These are phyloP conservation scores for Potamarius usumacintae DNA, from an alignment of 2,113 vertebrate species.

Conservation along the genomic window DNA sequence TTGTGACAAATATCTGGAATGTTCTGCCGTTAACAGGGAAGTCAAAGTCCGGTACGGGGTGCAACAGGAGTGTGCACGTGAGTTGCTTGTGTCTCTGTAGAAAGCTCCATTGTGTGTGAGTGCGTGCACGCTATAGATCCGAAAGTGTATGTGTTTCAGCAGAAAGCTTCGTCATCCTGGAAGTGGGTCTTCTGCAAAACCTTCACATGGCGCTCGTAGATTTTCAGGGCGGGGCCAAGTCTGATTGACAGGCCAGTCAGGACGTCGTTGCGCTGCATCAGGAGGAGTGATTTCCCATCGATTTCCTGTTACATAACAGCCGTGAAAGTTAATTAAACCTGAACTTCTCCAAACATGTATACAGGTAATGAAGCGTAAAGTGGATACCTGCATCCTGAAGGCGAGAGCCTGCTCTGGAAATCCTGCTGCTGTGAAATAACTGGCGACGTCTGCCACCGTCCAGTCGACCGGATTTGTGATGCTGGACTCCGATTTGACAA, in stretches of 20 bases:
- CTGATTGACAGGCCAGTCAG: slow-evolving; percentile 85
- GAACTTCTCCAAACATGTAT: background rate
- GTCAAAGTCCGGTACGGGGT: background rate
- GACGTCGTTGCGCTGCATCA: slow-evolving; percentile 88
- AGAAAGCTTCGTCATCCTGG: slow-evolving; percentile 75
- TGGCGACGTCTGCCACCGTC: slow-evolving; percentile 84
- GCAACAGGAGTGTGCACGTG: background rate
- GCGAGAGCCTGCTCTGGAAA: slow-evolving; percentile 84
- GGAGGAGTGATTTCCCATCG: slow-evolving; percentile 85
- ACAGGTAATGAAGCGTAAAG: background rate
- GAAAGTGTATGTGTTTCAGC: slow-evolving; percentile 56
- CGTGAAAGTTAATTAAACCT: background rate
- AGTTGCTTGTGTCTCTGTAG: slow-evolving; percentile 1
- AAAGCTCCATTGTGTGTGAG: slow-evolving; percentile 13
- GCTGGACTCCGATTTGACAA: slow-evolving; percentile 72
- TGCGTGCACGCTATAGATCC: background rate
- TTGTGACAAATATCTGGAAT: slow-evolving; percentile 8
- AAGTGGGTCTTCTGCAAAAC: slow-evolving; percentile 86
- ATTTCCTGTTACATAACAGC: slow-evolving; percentile 77
- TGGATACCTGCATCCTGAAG: slow-evolving; percentile 81
- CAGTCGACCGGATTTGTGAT: slow-evolving; percentile 76
- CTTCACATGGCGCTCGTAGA: slow-evolving; percentile 86
- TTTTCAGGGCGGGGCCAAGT: slow-evolving; percentile 86
- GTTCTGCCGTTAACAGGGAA: background rate
- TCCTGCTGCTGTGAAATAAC: slow-evolving; percentile 82